A percentile compares a stretch with the other conserved stretches of the same genome.
Conservation (phyloP, 2,797 vertebrate genomes). For the Platalea minor region DNA sequence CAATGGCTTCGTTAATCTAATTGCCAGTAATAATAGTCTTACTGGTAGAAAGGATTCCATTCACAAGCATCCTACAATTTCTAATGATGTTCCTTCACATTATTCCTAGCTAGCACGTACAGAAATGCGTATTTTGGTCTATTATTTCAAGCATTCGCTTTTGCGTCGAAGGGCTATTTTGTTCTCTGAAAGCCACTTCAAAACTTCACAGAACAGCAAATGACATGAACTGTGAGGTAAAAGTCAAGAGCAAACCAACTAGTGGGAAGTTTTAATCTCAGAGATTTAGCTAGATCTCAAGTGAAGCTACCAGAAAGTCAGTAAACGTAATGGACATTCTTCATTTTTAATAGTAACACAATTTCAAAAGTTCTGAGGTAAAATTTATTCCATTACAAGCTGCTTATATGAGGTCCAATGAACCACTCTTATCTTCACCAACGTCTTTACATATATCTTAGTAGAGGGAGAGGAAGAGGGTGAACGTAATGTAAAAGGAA, state of each 20-base stretch:
- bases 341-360: not conserved
- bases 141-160: not conserved
- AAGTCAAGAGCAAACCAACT: not conserved
- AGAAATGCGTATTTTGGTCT: not conserved
- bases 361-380: not conserved
- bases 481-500: not conserved
- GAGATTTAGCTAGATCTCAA: not conserved
- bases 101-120: not conserved
- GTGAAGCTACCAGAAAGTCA: not conserved
- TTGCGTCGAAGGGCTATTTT: not conserved
- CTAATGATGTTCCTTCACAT: not conserved
- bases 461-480: not conserved
- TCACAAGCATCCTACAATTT: not conserved
- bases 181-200: not conserved
- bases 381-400: not conserved
- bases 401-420: not conserved
- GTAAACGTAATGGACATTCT: not conserved
- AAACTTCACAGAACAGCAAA: not conserved
- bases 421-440: not conserved
- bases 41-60: not conserved
- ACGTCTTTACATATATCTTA: not conserved
- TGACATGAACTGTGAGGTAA: not conserved
- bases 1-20: conserved; percentile 1
- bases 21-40: not conserved
- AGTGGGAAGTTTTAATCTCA: not conserved